Conservation (phyloP, 1,140 invertebrate genomes). For the Zaprionus ornatus region DNA sequence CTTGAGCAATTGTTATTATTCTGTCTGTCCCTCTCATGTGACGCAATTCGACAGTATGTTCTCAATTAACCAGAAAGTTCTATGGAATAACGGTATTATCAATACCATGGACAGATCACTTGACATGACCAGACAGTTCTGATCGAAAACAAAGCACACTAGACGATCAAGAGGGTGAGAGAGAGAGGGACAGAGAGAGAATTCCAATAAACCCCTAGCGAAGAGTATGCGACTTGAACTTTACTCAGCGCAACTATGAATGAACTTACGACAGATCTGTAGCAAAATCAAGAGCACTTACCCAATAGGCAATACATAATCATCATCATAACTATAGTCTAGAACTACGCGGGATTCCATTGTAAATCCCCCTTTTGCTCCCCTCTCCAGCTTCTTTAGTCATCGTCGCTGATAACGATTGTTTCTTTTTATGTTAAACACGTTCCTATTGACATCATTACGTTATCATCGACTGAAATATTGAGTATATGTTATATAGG, state of each 20-base stretch:
- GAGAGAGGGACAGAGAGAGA: no score
- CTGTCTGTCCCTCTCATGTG: background rate
- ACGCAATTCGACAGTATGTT: background rate
- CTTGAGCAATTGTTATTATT: background rate
- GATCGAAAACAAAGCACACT: background rate
- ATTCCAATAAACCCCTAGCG: background rate
- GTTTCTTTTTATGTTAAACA: constrained; percentile 17
- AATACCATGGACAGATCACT: background rate
- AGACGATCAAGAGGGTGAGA: no score
- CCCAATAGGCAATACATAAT: constrained; percentile 2
- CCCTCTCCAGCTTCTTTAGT: background rate
- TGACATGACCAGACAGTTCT: background rate
- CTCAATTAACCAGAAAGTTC: background rate
- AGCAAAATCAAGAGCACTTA: background rate
- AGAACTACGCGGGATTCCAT: background rate
- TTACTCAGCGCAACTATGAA: background rate
- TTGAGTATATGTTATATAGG: background rate
- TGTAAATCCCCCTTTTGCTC: constrained; percentile 6
- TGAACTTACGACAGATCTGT: background rate
- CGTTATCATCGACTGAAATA: constrained; percentile 1
- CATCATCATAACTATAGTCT: background rate
- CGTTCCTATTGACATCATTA: constrained; percentile 22
- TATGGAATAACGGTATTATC: background rate
- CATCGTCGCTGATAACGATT: constrained; percentile 21
- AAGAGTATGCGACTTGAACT: background rate